Evolutionary conservation across 2,888 invertebrate species (phyloP).

Genomic region (Thymelicus sylvestris): DNA sequence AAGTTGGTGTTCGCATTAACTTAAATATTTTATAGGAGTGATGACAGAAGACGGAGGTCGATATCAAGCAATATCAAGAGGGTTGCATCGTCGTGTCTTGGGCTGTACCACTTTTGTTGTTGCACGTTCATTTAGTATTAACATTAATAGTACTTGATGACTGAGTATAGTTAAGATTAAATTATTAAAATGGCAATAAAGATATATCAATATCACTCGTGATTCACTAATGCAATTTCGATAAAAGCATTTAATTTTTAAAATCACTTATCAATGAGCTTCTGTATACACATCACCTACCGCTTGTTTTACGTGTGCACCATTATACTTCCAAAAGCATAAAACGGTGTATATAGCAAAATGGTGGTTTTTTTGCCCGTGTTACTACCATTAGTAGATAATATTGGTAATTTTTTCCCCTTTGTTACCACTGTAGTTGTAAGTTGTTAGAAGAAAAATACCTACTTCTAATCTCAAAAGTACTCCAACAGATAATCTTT

Average conservation of each 20-base stretch:
- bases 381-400: no score
- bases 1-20: no score
- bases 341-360: slow-evolving; percentile 23
- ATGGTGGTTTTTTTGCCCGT: no score
- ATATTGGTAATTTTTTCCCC: no score
- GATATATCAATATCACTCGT: slow-evolving; percentile 53
- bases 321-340: slow-evolving; percentile 24
- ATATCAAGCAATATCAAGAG: not conserved
- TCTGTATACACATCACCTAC: slow-evolving; percentile 29
- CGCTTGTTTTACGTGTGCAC: slow-evolving; percentile 22
- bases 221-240: slow-evolving; percentile 62
- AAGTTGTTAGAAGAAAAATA: no score
- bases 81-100: slow-evolving; percentile 8
- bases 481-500: no score
- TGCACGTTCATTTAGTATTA: slow-evolving; percentile 65
- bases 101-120: slow-evolving; percentile 40
- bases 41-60: no score
- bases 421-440: no score
- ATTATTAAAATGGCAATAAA: slow-evolving; percentile 58
- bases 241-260: slow-evolving; percentile 77
- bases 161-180: slow-evolving; percentile 77
- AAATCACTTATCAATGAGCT: slow-evolving; percentile 27
- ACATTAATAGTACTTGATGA: slow-evolving; percentile 71
- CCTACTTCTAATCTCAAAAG: no score
- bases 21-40: no score